Conservation (phyloP, 2,113 vertebrate species). For the Eclectus roratus region DNA sequence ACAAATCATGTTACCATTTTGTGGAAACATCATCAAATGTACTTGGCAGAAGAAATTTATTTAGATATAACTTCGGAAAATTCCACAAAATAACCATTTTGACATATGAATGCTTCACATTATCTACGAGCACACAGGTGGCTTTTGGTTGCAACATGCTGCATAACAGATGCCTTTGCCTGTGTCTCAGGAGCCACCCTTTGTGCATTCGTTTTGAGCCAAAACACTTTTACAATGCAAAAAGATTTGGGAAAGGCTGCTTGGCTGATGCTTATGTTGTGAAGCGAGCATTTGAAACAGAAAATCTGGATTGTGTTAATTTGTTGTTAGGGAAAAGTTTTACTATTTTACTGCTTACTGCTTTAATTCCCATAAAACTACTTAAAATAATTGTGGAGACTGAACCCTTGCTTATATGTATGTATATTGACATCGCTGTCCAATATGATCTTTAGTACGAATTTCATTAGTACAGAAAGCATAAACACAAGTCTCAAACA, state of each 20-base stretch:
- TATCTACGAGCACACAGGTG: slow-evolving; percentile 10
- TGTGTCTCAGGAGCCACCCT: not conserved
- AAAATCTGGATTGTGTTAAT: not conserved
- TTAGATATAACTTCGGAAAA: not conserved
- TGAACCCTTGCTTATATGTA: not conserved
- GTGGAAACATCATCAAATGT: not conserved
- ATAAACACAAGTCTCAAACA: not conserved
- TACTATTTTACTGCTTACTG: not conserved
- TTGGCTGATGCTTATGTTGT: not conserved
- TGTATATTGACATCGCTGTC: not conserved
- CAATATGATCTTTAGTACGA: not conserved
- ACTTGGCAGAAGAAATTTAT: slow-evolving; percentile 1
- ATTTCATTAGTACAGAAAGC: not conserved
- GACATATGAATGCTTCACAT: not conserved
- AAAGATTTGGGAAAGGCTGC: not conserved
- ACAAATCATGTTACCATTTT: not conserved
- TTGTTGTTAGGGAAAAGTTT: not conserved
- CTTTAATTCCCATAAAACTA: slow-evolving; percentile 21
- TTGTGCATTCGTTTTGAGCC: not conserved
- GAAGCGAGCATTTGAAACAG: not conserved
- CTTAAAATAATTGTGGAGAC: not conserved
- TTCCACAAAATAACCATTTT: not conserved
- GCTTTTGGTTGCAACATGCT: not conserved
- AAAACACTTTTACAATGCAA: not conserved
- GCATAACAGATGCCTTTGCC: not conserved